These are phyloP conservation scores for Amazona guildingii DNA, from an alignment of 2,113 vertebrate species.

Conservation along the genomic window DNA sequence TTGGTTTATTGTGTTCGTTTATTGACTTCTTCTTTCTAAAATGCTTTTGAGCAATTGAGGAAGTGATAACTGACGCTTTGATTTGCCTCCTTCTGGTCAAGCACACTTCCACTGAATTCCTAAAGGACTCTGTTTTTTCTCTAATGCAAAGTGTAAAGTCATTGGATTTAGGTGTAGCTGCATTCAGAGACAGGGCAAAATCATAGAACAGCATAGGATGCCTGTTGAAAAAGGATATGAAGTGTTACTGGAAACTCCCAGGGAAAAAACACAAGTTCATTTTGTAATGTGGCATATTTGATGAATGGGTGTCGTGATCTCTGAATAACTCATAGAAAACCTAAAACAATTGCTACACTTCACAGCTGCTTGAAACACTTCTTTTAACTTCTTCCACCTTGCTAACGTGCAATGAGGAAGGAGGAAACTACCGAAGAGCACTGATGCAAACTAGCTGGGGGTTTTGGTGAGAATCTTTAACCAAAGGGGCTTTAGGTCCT, in stretches of 20 bases:
- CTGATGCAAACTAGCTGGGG: neutral
- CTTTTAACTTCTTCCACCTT: neutral
- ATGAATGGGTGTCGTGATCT: neutral
- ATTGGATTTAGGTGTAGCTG: neutral
- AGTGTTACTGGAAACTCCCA: neutral
- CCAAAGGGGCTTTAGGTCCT: neutral
- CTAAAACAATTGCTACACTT: neutral
- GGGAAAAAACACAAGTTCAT: neutral
- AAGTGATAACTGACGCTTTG: neutral
- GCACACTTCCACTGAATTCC: neutral
- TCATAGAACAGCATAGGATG: neutral
- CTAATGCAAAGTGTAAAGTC: neutral
- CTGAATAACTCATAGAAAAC: neutral
- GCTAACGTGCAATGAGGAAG: neutral
- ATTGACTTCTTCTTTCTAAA: neutral
- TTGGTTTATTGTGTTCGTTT: neutral
- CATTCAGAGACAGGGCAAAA: neutral
- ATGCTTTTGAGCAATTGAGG: neutral
- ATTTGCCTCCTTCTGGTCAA: neutral
- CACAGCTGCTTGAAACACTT: neutral
- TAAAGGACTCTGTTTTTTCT: neutral
- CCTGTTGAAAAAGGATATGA: neutral
- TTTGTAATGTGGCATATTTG: neutral
- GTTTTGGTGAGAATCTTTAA: neutral
- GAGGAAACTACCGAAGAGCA: neutral